A percentile compares a stretch with the other conserved stretches of the same genome.
Conservation (phyloP, 2,797 vertebrate species). For the Glyptemys insculpta region DNA sequence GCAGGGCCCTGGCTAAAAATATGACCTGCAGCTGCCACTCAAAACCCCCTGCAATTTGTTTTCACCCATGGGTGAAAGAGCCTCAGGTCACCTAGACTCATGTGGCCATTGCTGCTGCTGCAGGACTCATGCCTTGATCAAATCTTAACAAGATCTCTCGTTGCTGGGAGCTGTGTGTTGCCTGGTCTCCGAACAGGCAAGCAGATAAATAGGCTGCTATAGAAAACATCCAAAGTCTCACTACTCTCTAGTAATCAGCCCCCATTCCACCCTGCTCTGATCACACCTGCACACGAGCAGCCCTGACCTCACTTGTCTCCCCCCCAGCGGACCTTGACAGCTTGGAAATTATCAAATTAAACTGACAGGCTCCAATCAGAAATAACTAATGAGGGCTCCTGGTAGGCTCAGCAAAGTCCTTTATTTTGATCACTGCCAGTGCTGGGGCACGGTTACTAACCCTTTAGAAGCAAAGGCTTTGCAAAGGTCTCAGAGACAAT, state of each 20-base stretch:
- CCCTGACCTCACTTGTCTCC: neutral
- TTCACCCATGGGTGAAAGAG: neutral
- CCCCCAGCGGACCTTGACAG: neutral
- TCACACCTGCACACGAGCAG: neutral
- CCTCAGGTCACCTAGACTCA: neutral
- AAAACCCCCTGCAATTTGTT: neutral
- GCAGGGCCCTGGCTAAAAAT: neutral
- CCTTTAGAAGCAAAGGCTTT: neutral
- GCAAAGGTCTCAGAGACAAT: conserved; percentile 21
- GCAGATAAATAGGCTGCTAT: neutral
- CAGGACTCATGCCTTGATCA: neutral
- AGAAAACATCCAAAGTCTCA: neutral
- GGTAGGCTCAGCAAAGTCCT: neutral
- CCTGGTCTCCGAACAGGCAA: neutral
- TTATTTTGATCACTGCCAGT: neutral
- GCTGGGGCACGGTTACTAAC: neutral
- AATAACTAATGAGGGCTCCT: neutral
- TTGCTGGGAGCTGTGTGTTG: neutral
- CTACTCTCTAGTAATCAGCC: too few relatives aligned
- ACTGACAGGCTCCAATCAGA: neutral
- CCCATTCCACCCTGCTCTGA: too few relatives aligned
- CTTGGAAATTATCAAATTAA: neutral
- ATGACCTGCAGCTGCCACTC: neutral
- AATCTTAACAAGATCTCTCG: neutral
- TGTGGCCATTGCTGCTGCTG: neutral